phyloP scores from a whole-genome alignment of 2,888 invertebrate species.

The Teleiodes luculella region DNA sequence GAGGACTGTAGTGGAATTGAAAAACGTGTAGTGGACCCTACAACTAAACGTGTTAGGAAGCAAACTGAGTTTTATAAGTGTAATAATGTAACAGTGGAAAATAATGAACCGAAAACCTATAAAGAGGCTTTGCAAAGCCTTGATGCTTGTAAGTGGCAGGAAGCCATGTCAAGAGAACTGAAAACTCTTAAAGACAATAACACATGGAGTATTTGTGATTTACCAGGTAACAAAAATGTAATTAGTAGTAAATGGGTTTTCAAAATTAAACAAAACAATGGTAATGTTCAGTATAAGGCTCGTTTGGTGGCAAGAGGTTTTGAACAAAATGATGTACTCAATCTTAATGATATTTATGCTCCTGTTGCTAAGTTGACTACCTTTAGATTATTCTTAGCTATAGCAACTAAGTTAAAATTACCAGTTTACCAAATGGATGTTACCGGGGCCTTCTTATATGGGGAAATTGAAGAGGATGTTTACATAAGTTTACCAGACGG shows the following conservation, averaged over 20 bases:
- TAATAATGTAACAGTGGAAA: constrained; percentile 12
- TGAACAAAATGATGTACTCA: constrained; percentile 18
- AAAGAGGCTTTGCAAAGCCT: constrained; percentile 23
- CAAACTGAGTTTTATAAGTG: too few species aligned
- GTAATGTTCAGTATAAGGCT: constrained; percentile 21
- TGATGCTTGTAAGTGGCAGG: constrained; percentile 21
- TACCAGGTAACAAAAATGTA: constrained; percentile 6
- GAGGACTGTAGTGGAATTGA: too few species aligned
- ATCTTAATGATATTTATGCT: constrained; percentile 22
- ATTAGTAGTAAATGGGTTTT: constrained; percentile 30
- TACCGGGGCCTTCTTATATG: constrained; percentile 23
- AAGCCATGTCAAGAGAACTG: not conserved
- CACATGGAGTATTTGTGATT: not conserved
- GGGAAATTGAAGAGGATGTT: constrained; percentile 21
- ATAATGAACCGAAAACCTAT: constrained; percentile 23
- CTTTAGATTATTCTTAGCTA: constrained; percentile 24
- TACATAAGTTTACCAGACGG: constrained; percentile 21
- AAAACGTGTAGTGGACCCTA: constrained; percentile 21
- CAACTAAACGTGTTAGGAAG: too few species aligned
- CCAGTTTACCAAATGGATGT: constrained; percentile 25
- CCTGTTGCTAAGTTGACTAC: constrained; percentile 26
- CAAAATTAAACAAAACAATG: constrained; percentile 26
- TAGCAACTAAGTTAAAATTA: constrained; percentile 23
- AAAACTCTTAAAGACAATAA: not conserved
- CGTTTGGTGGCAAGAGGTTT: constrained; percentile 24